Conservation (phyloP, 2,113 vertebrate genomes). For the Plecotus auritus region DNA sequence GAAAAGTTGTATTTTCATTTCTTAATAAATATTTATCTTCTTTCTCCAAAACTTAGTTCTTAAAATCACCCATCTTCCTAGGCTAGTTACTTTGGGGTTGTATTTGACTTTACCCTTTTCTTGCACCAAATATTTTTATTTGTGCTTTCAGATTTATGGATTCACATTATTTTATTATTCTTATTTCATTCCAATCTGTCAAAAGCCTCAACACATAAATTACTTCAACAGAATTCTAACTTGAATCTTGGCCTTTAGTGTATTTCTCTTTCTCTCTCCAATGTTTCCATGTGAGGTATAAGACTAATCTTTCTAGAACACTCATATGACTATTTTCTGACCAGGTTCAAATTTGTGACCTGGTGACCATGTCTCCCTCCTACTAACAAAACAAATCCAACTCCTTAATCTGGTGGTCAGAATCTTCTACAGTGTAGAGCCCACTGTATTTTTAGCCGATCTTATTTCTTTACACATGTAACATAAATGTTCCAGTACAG, state of each 20-base stretch:
- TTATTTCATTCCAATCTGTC: background rate
- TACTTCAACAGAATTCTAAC: background rate
- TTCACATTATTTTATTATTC: background rate
- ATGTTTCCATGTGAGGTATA: background rate
- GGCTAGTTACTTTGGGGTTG: background rate
- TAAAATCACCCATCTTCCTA: background rate
- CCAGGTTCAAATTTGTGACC: background rate
- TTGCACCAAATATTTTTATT: background rate
- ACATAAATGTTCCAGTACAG: background rate
- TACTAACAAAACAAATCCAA: background rate
- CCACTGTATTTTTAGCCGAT: background rate
- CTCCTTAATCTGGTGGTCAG: background rate
- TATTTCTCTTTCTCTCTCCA: slow-evolving; percentile 1
- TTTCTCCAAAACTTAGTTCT: background rate
- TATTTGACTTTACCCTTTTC: background rate
- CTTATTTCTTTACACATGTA: background rate
- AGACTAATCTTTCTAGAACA: slow-evolving; percentile 6
- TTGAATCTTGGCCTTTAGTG: background rate
- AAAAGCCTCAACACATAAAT: background rate
- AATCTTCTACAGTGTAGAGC: background rate
- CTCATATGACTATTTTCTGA: background rate
- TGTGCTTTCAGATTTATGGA: background rate
- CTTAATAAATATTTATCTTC: slow-evolving; percentile 19
- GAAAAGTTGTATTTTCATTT: background rate
- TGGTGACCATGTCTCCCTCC: background rate